Evolutionary conservation across 1,140 invertebrate genomes (phyloP).

Genomic region (Zaprionus taronus): DNA sequence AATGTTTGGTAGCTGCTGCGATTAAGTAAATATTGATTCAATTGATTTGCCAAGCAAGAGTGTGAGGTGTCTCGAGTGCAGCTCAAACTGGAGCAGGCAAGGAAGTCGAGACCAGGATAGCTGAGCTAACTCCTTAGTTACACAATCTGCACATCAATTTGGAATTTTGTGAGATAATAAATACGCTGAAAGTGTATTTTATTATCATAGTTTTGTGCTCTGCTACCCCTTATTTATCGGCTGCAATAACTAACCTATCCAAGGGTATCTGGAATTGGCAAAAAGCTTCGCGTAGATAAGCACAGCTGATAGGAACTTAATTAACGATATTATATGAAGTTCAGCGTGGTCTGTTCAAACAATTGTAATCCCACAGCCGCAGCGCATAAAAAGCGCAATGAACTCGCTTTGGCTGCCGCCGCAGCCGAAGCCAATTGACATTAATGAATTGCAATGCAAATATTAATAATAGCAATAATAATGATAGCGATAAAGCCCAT

Average conservation of each 20-base stretch:
- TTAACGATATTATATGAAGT: constrained; percentile 44
- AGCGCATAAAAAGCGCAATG: constrained; percentile 35
- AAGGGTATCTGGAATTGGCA: background rate
- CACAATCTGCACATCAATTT: background rate
- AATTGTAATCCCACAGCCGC: constrained; percentile 2
- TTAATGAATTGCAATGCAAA: constrained; percentile 56
- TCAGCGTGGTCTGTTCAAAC: constrained; percentile 18
- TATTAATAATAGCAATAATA: constrained; percentile 41
- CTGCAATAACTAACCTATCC: constrained; percentile 45
- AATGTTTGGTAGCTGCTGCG: constrained; percentile 70
- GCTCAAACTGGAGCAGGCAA: constrained; percentile 26
- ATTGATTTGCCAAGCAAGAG: constrained; percentile 75
- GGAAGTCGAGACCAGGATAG: constrained; percentile 1
- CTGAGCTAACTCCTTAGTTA: background rate
- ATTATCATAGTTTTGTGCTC: background rate
- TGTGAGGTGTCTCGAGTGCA: constrained; percentile 19
- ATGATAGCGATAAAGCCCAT: constrained; percentile 29
- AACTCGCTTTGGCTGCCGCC: constrained; percentile 20
- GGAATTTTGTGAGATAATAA: background rate
- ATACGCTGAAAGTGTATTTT: background rate
- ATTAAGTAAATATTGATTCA: constrained; percentile 73
- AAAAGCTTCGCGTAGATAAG: constrained; percentile 14
- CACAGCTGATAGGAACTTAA: constrained; percentile 37
- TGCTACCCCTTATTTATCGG: background rate
- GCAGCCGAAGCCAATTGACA: constrained; percentile 15